These are phyloP conservation scores for Centropus unirufus DNA, from an alignment of 2,113 vertebrate genomes.

Conservation along the genomic window DNA sequence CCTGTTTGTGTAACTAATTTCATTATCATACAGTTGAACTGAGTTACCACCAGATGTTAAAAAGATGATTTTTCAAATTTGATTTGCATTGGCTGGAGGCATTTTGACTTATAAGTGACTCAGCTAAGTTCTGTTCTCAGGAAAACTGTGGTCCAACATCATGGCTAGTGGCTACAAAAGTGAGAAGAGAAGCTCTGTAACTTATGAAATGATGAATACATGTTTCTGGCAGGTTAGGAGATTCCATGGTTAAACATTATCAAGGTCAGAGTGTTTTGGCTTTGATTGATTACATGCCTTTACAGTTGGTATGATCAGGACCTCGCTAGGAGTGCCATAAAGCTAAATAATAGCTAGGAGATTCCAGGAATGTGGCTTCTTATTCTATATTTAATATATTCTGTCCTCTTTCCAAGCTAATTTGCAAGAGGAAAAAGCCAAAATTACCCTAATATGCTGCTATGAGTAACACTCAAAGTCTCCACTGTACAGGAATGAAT, in stretches of 20 bases:
- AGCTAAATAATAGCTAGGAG: neutral
- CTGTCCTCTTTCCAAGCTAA: neutral
- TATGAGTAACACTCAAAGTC: neutral
- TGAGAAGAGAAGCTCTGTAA: neutral
- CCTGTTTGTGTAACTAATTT: conserved; percentile 20
- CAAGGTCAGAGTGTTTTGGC: neutral
- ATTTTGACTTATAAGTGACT: conserved; percentile 14
- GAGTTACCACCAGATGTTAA: conserved; percentile 16
- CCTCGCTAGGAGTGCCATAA: neutral
- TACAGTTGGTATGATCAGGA: neutral
- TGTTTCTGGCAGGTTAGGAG: neutral
- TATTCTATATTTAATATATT: neutral
- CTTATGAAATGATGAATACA: neutral
- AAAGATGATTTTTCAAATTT: conserved; percentile 13
- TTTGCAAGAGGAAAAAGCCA: neutral
- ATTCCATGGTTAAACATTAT: neutral
- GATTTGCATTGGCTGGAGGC: conserved; percentile 6
- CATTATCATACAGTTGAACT: conserved; percentile 25
- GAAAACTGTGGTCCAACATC: neutral
- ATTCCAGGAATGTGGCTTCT: neutral
- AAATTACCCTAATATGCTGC: neutral
- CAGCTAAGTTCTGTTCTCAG: neutral
- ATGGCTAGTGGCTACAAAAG: neutral
- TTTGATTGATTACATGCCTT: neutral
- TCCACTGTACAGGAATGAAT: neutral